These are phyloP conservation scores for Deladenus siricidicola DNA, from an alignment of 2,888 invertebrate species.

Conservation along the genomic window DNA sequence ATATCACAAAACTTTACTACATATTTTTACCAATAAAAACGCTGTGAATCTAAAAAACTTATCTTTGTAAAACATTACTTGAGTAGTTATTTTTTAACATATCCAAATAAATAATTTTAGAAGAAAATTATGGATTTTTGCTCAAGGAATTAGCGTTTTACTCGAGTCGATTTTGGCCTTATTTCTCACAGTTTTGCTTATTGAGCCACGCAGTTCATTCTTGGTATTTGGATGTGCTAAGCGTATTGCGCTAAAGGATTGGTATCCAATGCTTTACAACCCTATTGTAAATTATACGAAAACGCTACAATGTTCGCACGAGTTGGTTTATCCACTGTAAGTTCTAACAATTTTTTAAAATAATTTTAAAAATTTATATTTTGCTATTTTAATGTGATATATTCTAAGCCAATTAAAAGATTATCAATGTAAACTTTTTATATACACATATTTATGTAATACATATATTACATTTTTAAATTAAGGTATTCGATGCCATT, in stretches of 20 bases:
- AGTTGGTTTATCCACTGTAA: conserved; percentile 91
- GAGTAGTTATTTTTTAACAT: background rate
- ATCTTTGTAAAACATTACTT: conserved; percentile 2
- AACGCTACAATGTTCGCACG: conserved; percentile 85
- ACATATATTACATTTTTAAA: background rate
- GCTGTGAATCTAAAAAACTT: too few relatives aligned
- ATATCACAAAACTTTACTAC: too few relatives aligned
- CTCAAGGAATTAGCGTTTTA: conserved; percentile 72
- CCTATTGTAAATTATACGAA: conserved; percentile 83
- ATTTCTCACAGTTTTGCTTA: conserved; percentile 60
- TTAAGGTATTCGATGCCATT: conserved; percentile 40
- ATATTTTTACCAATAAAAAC: too few relatives aligned
- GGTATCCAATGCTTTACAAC: conserved; percentile 91
- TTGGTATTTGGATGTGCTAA: conserved; percentile 61
- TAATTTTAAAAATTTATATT: background rate
- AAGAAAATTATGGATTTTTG: conserved; percentile 62
- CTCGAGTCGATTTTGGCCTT: conserved; percentile 65
- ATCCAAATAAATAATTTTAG: conserved; percentile 10
- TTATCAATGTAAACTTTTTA: too few relatives aligned
- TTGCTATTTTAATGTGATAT: background rate
- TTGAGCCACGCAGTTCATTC: conserved; percentile 68
- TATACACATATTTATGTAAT: too few relatives aligned
- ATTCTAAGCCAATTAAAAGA: background rate
- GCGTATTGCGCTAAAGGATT: conserved; percentile 67
- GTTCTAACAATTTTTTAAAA: conserved; percentile 7